Evolutionary conservation across 2,113 vertebrate genomes (phyloP).

Genomic region (Sula dactylatra): DNA sequence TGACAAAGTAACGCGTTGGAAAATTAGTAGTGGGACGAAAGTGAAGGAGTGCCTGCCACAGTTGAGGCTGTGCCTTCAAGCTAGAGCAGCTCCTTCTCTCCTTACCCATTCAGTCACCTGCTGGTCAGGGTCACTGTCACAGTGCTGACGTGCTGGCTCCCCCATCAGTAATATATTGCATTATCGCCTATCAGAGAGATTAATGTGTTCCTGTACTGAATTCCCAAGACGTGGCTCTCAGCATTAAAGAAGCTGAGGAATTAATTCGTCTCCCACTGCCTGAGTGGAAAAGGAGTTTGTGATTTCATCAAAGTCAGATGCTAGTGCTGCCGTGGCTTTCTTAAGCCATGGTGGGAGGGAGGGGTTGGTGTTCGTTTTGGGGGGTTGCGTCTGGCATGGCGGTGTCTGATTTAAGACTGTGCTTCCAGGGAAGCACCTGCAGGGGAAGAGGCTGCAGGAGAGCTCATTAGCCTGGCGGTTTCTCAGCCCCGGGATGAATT

Average conservation of each 20-base stretch:
- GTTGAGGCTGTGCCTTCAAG: slow-evolving; percentile 15
- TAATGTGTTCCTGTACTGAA: slow-evolving; percentile 4
- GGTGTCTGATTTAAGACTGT: slow-evolving; percentile 52
- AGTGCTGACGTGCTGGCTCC: slow-evolving; percentile 3
- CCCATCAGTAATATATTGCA: slow-evolving; percentile 46
- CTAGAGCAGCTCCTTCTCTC: not conserved
- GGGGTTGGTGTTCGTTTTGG: not conserved
- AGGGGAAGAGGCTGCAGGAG: slow-evolving; percentile 66
- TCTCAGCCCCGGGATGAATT: slow-evolving; percentile 40
- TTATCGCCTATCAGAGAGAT: slow-evolving; percentile 36
- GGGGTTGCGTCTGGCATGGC: not conserved
- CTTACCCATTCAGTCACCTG: slow-evolving; percentile 58
- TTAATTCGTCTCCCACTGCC: slow-evolving; percentile 11
- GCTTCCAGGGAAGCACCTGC: slow-evolving; percentile 51
- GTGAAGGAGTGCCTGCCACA: slow-evolving; percentile 56
- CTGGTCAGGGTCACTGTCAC: slow-evolving; percentile 56
- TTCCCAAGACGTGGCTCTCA: slow-evolving; percentile 31
- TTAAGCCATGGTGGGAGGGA: not conserved
- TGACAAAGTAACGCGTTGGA: slow-evolving; percentile 45
- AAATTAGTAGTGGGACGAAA: slow-evolving; percentile 59
- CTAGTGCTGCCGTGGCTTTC: not conserved
- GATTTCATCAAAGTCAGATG: not conserved
- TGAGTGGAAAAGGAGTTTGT: not conserved
- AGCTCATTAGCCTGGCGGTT: slow-evolving; percentile 69
- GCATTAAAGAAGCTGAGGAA: slow-evolving; percentile 35